Percentiles rank a stretch among this genome's conserved stretches.
Conservation (phyloP, 92 coral and sea anemone genomes). For the Muricea muricata region DNA sequence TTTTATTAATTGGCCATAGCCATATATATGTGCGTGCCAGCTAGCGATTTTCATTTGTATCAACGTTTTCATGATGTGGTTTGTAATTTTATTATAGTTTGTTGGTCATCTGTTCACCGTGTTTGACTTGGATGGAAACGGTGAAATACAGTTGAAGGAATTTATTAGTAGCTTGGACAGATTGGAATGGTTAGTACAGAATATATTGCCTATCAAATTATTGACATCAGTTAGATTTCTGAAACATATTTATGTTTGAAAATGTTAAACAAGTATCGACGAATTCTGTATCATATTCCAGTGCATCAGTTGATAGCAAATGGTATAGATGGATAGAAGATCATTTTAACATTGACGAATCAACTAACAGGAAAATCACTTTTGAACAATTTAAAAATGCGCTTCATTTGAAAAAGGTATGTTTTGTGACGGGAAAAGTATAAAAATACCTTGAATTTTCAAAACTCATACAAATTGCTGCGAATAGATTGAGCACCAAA, state of each 20-base stretch:
- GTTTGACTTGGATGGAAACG: conserved; percentile 42
- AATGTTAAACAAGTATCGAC: too few species aligned
- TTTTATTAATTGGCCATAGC: too few species aligned
- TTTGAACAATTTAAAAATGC: not conserved
- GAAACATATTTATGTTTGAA: too few species aligned
- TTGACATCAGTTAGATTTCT: too few species aligned
- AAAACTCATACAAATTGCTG: too few species aligned
- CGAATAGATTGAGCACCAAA: too few species aligned
- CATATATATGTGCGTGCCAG: too few species aligned
- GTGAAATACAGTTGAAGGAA: conserved; percentile 37
- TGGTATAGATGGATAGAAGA: not conserved
- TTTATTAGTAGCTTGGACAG: conserved; percentile 30
- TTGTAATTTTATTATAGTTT: conserved; percentile 14
- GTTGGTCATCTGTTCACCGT: conserved; percentile 4
- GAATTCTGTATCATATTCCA: not conserved
- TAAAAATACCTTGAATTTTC: too few species aligned
- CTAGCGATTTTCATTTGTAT: too few species aligned
- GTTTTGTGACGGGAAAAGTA: not conserved
- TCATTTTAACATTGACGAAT: not conserved
- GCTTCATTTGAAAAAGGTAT: not conserved
- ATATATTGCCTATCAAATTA: too few species aligned
- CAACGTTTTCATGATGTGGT: not conserved
- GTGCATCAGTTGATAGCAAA: not conserved
- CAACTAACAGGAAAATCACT: not conserved
- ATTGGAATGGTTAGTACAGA: conserved; percentile 4